Base-by-base conservation (phyloP, 30 jellyfish, hydroid and myxozoan species). In the Clytia hemisphaerica region DNA sequence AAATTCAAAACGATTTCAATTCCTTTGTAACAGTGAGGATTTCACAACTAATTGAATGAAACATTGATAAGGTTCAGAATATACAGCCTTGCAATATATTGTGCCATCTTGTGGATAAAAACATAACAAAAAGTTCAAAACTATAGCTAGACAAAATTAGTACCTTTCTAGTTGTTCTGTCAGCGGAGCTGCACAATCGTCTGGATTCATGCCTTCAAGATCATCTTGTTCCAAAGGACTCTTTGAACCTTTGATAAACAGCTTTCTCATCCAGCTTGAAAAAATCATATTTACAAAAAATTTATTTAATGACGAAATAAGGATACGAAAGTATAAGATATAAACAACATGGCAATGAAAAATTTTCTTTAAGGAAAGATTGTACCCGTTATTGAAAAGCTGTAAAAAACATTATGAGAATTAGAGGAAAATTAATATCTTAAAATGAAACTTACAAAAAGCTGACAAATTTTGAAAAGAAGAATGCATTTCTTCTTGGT, bases 141-240 rank as follows among this genome's bases (percentile, higher is more conserved):
- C 3, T 24, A 36, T n/a, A n/a, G n/a, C n/a, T n/a, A n/a, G n/a
- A n/a, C n/a, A n/a, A n/a, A n/a, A n/a, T n/a, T n/a, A n/a, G n/a
- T 68, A 82, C 94, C 94, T 82, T 82, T 82, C 94, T 44, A 82
- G 78, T 34, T 37, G 61, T 57, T 73, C 86, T 15, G 80, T 42
- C 4, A 72, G 75, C 4, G 65, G 70, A 32, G 46, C 49, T 10
- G 84, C 16, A 21, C 57, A 14, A 38, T 82, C 94, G 33, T 53
- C 63, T 1, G 84, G 87, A 18, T 61, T 22, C 12, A 59, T 44
- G 22, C 67, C 84, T 30, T 38, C 73, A 6, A 82, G 24, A 67
- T 82, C 89, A 1, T 73, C 76, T 57, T 63, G 61, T 36, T 63
- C 94, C 18, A 82, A 80, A 18, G 58, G 59, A 61, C 67, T 74